phyloP scores from a whole-genome alignment of 2,888 invertebrate species.

The Hypomecis punctinalis region DNA sequence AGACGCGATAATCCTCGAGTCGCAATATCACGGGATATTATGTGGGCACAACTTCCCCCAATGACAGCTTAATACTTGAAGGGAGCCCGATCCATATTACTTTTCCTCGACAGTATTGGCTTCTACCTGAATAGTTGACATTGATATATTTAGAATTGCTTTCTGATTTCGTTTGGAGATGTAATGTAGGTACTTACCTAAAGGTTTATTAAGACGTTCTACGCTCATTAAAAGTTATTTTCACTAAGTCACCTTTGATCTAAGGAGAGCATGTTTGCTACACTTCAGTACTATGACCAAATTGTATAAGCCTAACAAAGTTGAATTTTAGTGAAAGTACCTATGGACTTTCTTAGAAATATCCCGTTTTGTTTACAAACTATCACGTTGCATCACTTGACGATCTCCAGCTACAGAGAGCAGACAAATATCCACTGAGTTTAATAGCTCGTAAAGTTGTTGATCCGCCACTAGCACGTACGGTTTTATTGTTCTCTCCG shows the following conservation, averaged over 20 bases:
- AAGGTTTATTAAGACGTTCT: too few species aligned
- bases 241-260: too few species aligned
- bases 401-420: constrained; percentile 35
- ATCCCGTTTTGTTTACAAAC: constrained; percentile 38
- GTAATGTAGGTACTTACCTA: too few species aligned
- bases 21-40: constrained; percentile 65
- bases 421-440: constrained; percentile 41
- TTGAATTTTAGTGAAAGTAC: constrained; percentile 1
- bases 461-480: constrained; percentile 43
- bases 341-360: constrained; percentile 18
- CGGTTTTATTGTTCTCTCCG: constrained; percentile 40
- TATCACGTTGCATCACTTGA: constrained; percentile 36
- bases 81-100: constrained; percentile 58
- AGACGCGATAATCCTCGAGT: constrained; percentile 66
- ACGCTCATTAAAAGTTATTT: too few species aligned
- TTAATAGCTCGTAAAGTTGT: constrained; percentile 46
- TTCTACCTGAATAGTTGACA: constrained; percentile 31
- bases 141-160: constrained; percentile 27
- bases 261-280: too few species aligned
- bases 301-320: background rate
- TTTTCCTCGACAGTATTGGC: constrained; percentile 48
- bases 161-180: background rate
- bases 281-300: too few species aligned
- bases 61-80: constrained; percentile 62
- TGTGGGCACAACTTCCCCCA: constrained; percentile 58